Evolutionary conservation across 2,888 invertebrate species (phyloP).

Genomic region (Ennomos fuscantarius): DNA sequence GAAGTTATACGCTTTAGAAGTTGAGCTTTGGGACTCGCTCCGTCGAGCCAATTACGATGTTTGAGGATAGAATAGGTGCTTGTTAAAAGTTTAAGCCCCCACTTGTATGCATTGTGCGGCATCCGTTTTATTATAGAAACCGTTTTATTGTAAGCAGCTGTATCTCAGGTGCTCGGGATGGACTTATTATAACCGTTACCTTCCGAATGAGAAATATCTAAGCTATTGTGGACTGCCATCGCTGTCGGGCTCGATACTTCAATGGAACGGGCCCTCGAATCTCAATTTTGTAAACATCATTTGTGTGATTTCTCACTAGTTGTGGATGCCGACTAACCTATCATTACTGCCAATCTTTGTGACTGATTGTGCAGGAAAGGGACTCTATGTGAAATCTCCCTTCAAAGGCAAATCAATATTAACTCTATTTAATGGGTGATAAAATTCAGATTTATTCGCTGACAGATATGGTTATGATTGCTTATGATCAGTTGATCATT

Average conservation of each 20-base stretch:
- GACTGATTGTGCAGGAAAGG: slow-evolving; percentile 43
- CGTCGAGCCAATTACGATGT: slow-evolving; percentile 52
- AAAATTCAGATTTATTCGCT: slow-evolving; percentile 10
- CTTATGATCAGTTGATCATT: slow-evolving; percentile 55
- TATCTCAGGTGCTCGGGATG: slow-evolving; percentile 10
- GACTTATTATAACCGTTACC: slow-evolving; percentile 10
- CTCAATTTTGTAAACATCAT: slow-evolving; percentile 31
- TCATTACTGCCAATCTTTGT: slow-evolving; percentile 67
- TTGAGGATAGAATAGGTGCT: slow-evolving; percentile 47
- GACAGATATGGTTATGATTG: slow-evolving; percentile 46
- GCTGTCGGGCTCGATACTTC: slow-evolving; percentile 2
- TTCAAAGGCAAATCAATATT: slow-evolving; percentile 30
- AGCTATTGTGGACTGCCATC: slow-evolving; percentile 8
- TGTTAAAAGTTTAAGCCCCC: slow-evolving; percentile 44
- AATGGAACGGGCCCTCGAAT: slow-evolving; percentile 6
- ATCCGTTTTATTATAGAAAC: slow-evolving; percentile 20
- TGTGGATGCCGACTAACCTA: slow-evolving; percentile 39
- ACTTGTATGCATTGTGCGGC: slow-evolving; percentile 21
- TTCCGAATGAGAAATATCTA: slow-evolving; percentile 9
- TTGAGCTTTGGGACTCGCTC: background rate
- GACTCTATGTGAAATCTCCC: slow-evolving; percentile 43
- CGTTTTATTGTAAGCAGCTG: slow-evolving; percentile 14
- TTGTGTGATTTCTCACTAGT: slow-evolving; percentile 45
- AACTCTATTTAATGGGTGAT: slow-evolving; percentile 19
- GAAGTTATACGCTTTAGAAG: slow-evolving; percentile 3